Percentiles rank a stretch among this genome's conserved stretches.
Conservation (phyloP, 2,888 invertebrate genomes). For the Cataglyphis rosenhaueri region DNA sequence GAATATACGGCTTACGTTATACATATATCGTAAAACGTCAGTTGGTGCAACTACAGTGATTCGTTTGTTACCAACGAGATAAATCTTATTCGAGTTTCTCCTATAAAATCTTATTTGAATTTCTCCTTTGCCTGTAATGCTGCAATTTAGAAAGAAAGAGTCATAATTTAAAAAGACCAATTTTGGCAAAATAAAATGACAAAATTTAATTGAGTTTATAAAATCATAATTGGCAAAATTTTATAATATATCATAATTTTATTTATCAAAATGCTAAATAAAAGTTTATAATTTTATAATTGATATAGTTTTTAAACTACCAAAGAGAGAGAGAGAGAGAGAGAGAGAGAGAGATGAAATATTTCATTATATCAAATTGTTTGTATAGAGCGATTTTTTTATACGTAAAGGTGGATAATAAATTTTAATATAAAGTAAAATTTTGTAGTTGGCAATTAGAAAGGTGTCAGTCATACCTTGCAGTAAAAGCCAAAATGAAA, state of each 20-base stretch:
- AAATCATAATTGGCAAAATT: constrained; percentile 1
- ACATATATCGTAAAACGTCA: constrained; percentile 50
- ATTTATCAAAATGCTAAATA: neutral
- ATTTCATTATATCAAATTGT: neutral
- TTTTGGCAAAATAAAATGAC: neutral
- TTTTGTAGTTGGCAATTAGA: constrained; percentile 17
- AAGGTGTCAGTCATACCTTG: constrained; percentile 20
- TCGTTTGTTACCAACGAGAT: constrained; percentile 42
- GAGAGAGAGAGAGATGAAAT: neutral
- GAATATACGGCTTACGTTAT: constrained; percentile 45
- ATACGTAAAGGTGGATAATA: neutral
- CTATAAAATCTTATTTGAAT: constrained; percentile 27
- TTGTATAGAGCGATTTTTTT: neutral
- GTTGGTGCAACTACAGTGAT: constrained; percentile 47
- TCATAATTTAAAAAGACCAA: neutral
- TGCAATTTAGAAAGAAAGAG: neutral
- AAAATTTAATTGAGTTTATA: neutral
- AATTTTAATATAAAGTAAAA: constrained; percentile 23
- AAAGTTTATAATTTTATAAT: neutral
- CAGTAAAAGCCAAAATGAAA: constrained; percentile 11
- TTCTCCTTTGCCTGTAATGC: neutral
- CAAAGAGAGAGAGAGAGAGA: neutral
- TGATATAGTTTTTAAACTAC: neutral
- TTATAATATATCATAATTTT: neutral
- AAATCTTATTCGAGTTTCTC: neutral